A percentile compares a stretch with the other conserved stretches of the same genome.
Conservation (phyloP, 1,140 invertebrate genomes). For the Druon quercuslanigerum region DNA sequence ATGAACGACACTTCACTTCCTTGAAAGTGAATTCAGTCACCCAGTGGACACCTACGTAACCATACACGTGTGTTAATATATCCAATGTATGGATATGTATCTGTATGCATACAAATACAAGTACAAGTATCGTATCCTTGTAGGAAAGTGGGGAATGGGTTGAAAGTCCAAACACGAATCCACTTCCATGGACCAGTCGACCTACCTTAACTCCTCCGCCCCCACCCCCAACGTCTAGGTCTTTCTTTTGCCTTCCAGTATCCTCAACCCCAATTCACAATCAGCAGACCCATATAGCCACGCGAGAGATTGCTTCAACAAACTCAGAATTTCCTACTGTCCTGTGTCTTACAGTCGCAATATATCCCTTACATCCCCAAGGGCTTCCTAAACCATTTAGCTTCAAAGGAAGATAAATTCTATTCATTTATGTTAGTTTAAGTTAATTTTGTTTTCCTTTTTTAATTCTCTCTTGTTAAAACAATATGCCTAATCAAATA, state of each 20-base stretch:
- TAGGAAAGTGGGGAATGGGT: slow-evolving; percentile 17
- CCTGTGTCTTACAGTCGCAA: slow-evolving; percentile 2
- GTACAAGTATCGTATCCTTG: slow-evolving; percentile 19
- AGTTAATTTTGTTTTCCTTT: neutral
- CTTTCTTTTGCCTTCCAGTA: slow-evolving; percentile 13
- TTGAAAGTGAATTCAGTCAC: neutral
- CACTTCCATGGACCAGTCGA: neutral
- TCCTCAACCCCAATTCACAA: slow-evolving; percentile 29
- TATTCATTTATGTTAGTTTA: neutral
- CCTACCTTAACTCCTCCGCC: neutral
- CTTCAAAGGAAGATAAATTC: slow-evolving; percentile 6
- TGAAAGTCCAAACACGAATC: slow-evolving; percentile 17
- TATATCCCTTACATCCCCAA: slow-evolving; percentile 4
- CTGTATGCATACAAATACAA: neutral
- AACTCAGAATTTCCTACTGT: slow-evolving; percentile 22
- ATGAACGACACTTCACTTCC: neutral
- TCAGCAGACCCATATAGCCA: slow-evolving; percentile 28
- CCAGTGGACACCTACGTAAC: neutral
- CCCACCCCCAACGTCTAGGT: neutral
- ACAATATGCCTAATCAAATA: no score
- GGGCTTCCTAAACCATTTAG: slow-evolving; percentile 10
- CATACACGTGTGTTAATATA: neutral
- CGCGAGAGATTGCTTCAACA: slow-evolving; percentile 24
- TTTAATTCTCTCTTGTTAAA: no score
- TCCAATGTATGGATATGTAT: neutral